Percentiles rank a stretch among this genome's conserved stretches.
These are phyloP conservation scores for Hippocampus mohnikei DNA, from an alignment of 2,113 vertebrate genomes.

Conservation along the genomic window DNA sequence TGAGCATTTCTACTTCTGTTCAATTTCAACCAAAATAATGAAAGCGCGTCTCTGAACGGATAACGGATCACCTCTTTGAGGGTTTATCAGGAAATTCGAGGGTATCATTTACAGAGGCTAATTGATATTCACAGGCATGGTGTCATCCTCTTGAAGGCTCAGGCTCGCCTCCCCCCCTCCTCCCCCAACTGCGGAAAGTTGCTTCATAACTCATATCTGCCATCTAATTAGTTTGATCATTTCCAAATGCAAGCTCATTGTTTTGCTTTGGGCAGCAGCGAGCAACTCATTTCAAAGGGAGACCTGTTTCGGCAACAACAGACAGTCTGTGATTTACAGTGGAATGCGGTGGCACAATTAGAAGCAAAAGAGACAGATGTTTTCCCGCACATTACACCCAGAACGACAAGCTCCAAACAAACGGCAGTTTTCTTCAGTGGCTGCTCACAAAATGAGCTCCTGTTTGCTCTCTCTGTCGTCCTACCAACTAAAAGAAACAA, in stretches of 20 bases:
- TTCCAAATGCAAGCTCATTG: not conserved
- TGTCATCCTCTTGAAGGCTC: not conserved
- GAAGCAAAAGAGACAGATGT: constrained; percentile 1
- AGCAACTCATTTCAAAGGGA: not conserved
- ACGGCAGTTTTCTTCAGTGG: not conserved
- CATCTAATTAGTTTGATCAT: not conserved
- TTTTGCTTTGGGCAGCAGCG: not conserved
- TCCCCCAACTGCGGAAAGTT: not conserved
- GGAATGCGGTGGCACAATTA: constrained; percentile 1
- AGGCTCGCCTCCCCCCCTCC: not conserved
- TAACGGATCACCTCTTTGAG: not conserved
- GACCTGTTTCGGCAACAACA: not conserved
- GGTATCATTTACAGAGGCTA: not conserved
- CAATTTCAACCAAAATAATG: not conserved
- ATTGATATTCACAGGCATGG: not conserved
- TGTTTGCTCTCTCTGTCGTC: not conserved
- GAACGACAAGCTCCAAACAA: not conserved
- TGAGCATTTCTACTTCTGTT: too few relatives aligned
- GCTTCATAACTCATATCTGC: not conserved
- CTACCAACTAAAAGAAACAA: not conserved
- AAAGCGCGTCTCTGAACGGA: not conserved
- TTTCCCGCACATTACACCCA: not conserved
- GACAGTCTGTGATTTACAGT: not conserved
- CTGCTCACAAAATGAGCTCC: not conserved
- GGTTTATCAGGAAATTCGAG: not conserved